Percentiles rank a stretch among this genome's conserved stretches.
phyloP scores from a whole-genome alignment of 30 jellyfish, hydroid and myxozoan species.

The Phacellophora camtschatica region DNA sequence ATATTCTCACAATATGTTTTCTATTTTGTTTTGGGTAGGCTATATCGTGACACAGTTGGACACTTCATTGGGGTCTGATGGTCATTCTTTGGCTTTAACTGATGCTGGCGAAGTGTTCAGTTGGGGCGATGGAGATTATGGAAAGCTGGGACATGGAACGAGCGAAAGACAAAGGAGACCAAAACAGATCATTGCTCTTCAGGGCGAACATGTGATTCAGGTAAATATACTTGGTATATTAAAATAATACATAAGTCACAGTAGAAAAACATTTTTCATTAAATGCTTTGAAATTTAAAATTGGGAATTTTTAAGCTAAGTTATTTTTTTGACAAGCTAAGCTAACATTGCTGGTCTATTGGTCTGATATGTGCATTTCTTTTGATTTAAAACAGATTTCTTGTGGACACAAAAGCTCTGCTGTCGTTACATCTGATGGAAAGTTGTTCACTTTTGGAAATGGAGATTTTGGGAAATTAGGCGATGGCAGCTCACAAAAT shows the following conservation, averaged over 20 bases:
- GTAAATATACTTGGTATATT: too few species aligned
- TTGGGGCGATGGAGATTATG: constrained; percentile 99
- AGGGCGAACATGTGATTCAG: constrained; percentile 84
- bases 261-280: too few species aligned
- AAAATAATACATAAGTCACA: too few species aligned
- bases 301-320: too few species aligned
- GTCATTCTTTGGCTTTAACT: constrained; percentile 89
- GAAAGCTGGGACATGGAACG: constrained; percentile 93
- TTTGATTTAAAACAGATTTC: constrained; percentile 59
- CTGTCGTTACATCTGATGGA: constrained; percentile 85
- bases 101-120: constrained; percentile 98
- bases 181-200: constrained; percentile 79
- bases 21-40: constrained; percentile 29
- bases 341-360: neutral
- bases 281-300: too few species aligned
- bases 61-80: constrained; percentile 88
- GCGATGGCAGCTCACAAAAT: constrained; percentile 88
- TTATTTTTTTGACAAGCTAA: too few species aligned
- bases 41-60: constrained; percentile 82
- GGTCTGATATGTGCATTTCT: neutral
- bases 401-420: constrained; percentile 95
- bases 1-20: neutral
- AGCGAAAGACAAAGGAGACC: constrained; percentile 92
- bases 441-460: constrained; percentile 86
- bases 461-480: constrained; percentile 89